Conservation (phyloP, 2,113 vertebrate species). For the Pterocles burchelli region DNA sequence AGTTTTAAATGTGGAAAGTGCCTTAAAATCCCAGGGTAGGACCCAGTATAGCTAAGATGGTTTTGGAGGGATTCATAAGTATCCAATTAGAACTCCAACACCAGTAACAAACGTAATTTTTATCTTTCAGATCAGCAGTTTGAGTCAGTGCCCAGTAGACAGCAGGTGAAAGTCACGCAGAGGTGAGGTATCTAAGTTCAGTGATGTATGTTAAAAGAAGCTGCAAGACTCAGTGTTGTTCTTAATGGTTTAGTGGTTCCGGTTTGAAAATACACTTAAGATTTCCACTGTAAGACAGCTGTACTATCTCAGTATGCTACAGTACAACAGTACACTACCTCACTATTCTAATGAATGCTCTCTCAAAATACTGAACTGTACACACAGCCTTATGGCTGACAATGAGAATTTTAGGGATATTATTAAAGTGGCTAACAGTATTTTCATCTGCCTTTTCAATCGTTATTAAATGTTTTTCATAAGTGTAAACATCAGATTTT, state of each 20-base stretch:
- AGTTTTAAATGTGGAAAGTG: accelerated
- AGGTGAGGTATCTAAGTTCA: not conserved
- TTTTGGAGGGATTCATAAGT: not conserved
- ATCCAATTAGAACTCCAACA: not conserved
- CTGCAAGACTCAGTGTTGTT: not conserved
- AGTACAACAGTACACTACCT: not conserved
- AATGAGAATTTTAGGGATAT: not conserved
- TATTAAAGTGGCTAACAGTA: not conserved
- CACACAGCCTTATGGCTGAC: not conserved
- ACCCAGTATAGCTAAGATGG: not conserved
- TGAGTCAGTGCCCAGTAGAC: not conserved
- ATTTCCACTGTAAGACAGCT: not conserved
- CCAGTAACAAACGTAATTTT: not conserved
- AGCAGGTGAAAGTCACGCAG: not conserved
- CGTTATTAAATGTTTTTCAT: not conserved
- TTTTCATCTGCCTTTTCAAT: not conserved
- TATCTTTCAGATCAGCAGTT: not conserved
- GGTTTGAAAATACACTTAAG: not conserved
- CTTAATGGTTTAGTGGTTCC: not conserved
- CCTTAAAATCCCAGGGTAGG: not conserved
- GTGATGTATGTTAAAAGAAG: not conserved
- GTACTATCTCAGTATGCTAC: not conserved
- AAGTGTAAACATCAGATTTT: not conserved
- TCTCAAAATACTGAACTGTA: not conserved
- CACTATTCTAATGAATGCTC: not conserved